phyloP scores from a whole-genome alignment of 1,140 invertebrate genomes.

The Drosophila ogumai region DNA sequence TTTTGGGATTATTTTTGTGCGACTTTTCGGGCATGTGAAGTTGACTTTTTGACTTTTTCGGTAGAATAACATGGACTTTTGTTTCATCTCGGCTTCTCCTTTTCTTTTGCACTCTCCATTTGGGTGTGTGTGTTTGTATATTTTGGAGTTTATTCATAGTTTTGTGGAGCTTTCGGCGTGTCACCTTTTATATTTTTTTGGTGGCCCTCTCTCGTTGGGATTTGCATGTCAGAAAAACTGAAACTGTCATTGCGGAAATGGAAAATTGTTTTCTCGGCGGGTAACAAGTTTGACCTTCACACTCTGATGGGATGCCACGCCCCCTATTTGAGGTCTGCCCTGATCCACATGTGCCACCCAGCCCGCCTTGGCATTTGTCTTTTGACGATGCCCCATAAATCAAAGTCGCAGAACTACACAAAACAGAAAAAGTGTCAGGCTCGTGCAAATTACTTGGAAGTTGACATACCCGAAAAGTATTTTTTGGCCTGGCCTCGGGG shows the following conservation, averaged over 20 bases:
- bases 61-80: conserved; percentile 81
- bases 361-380: conserved; percentile 22
- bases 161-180: conserved; percentile 39
- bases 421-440: conserved; percentile 71
- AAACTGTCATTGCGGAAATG: conserved; percentile 44
- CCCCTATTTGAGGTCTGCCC: conserved; percentile 5
- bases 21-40: conserved; percentile 79
- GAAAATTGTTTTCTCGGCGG: conserved; percentile 47
- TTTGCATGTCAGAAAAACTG: conserved; percentile 38
- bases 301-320: conserved; percentile 48
- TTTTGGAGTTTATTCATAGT: conserved; percentile 43
- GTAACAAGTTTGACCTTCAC: conserved; percentile 58
- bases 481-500: conserved; percentile 39
- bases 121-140: background rate
- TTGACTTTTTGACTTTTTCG: conserved; percentile 80
- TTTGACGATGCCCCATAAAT: conserved; percentile 61
- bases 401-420: conserved; percentile 78
- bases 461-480: conserved; percentile 50
- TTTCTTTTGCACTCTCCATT: conserved; percentile 26
- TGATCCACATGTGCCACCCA: conserved; percentile 23
- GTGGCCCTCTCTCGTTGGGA: background rate
- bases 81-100: conserved; percentile 62
- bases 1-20: conserved; percentile 81
- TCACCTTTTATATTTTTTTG: conserved; percentile 27
- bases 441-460: conserved; percentile 82